Conservation (phyloP, 2,113 vertebrate species). For the Mastomys natalensis region DNA sequence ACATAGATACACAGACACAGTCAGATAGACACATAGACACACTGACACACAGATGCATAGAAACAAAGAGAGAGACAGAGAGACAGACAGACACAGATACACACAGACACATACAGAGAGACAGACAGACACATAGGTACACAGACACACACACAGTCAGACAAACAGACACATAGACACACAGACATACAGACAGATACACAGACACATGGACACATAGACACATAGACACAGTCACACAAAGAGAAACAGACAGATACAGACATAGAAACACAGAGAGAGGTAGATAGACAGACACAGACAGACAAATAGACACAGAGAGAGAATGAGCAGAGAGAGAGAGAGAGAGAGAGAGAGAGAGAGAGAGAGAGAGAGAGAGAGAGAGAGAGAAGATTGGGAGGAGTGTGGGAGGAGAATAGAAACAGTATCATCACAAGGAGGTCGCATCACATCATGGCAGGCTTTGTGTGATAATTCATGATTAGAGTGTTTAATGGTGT, state of each 20-base stretch:
- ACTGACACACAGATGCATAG: neutral
- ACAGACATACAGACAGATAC: too few relatives aligned
- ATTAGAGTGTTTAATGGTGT: neutral
- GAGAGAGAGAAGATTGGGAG: neutral
- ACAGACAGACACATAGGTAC: too few relatives aligned
- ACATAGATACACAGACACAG: neutral
- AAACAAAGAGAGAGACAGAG: neutral
- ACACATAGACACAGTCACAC: too few relatives aligned
- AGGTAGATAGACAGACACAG: neutral
- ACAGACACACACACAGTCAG: too few relatives aligned
- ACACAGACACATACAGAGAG: too few relatives aligned
- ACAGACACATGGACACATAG: too few relatives aligned
- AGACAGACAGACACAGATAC: too few relatives aligned
- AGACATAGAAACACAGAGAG: neutral
- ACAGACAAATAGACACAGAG: neutral
- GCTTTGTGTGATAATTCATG: neutral
- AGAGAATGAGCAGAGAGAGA: neutral
- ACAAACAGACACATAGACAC: too few relatives aligned
- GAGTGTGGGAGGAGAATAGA: neutral
- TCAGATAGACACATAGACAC: neutral
- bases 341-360: neutral
- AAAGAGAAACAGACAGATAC: neutral
- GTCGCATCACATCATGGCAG: neutral
- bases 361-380: neutral
- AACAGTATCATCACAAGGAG: neutral